Conservation (phyloP, 1,140 invertebrate genomes). For the Hypsibius dujardini region DNA sequence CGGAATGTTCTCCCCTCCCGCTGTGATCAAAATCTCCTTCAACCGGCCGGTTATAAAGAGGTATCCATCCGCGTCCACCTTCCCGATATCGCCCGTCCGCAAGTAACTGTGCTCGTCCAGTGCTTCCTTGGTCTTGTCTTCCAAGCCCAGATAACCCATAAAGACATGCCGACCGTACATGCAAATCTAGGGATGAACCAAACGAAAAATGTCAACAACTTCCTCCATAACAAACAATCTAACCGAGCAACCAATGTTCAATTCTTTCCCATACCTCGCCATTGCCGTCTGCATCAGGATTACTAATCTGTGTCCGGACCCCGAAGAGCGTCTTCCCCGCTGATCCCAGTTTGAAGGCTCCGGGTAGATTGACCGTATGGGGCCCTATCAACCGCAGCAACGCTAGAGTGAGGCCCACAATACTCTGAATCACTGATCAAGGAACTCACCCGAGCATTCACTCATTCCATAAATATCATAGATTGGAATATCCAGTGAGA, state of each 20-base stretch:
- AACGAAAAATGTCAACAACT: constrained; percentile 5
- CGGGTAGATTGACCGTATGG: constrained; percentile 39
- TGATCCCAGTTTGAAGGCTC: constrained; percentile 43
- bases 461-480: constrained; percentile 34
- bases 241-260: neutral
- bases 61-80: constrained; percentile 49
- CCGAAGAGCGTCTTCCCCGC: constrained; percentile 47
- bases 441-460: constrained; percentile 17
- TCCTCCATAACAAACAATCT: constrained; percentile 19
- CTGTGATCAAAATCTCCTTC: constrained; percentile 70
- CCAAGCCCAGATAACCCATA: constrained; percentile 69
- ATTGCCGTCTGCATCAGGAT: constrained; percentile 48
- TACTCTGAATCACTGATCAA: neutral
- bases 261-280: constrained; percentile 44
- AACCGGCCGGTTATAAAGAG: constrained; percentile 62
- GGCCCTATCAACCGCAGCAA: constrained; percentile 39
- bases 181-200: constrained; percentile 37
- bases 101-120: constrained; percentile 59
- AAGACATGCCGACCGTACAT: constrained; percentile 60
- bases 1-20: constrained; percentile 80
- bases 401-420: neutral
- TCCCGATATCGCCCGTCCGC: constrained; percentile 63
- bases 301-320: constrained; percentile 45
- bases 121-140: constrained; percentile 52
- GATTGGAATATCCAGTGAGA: constrained; percentile 61